Conservation (phyloP, 1,140 invertebrate species). For the Neodiprion fabricii region DNA sequence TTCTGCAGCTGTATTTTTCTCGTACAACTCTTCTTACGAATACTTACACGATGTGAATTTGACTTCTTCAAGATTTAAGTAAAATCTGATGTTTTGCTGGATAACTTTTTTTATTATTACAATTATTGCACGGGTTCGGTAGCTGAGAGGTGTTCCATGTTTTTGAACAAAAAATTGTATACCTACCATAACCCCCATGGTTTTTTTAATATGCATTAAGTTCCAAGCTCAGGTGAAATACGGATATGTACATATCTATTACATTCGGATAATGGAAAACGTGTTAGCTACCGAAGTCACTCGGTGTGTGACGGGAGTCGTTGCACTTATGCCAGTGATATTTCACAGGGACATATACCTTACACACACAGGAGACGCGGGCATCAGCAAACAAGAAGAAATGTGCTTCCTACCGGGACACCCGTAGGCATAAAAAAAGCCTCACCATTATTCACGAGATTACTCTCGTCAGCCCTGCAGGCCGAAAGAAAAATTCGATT, state of each 20-base stretch:
- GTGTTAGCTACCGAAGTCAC: background rate
- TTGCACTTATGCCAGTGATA: background rate
- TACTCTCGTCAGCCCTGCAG: background rate
- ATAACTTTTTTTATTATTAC: too few species aligned
- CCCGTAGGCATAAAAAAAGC: background rate
- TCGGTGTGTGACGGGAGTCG: background rate
- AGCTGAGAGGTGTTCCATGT: too few species aligned
- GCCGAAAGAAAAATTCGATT: background rate
- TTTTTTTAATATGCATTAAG: too few species aligned
- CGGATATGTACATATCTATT: background rate
- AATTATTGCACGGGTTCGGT: too few species aligned
- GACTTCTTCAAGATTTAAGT: too few species aligned
- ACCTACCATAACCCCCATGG: too few species aligned
- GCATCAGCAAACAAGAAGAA: background rate
- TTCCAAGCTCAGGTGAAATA: too few species aligned
- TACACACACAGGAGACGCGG: too few species aligned
- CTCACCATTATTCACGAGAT: background rate
- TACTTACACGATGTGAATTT: too few species aligned
- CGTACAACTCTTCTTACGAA: too few species aligned
- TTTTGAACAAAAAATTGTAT: too few species aligned
- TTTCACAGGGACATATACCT: background rate
- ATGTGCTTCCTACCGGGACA: background rate
- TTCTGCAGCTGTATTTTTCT: background rate
- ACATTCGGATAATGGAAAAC: background rate
- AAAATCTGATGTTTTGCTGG: too few species aligned